phyloP scores from a whole-genome alignment of 2,113 vertebrate genomes.

The Brachyhypopomus occidentalis region DNA sequence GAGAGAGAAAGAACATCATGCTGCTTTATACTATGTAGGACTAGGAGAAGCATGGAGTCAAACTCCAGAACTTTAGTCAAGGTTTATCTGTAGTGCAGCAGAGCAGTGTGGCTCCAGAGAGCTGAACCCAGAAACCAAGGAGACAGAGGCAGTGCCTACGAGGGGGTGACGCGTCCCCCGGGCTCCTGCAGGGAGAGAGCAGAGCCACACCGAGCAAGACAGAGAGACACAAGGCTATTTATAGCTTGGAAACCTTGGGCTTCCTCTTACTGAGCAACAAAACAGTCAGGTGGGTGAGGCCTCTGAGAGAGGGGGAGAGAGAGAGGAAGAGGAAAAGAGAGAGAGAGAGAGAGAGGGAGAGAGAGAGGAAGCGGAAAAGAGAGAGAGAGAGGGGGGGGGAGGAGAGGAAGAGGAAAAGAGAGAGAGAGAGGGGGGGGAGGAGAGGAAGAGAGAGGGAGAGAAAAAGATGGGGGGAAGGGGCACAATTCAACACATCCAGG shows the following conservation, averaged over 20 bases:
- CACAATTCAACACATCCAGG: background rate
- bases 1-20: background rate
- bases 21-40: conserved; percentile 27
- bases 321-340: background rate
- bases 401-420: background rate
- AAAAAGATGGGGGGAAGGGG: background rate
- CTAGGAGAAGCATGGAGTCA: conserved; percentile 18
- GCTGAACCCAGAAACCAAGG: conserved; percentile 8
- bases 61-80: conserved; percentile 31
- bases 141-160: conserved; percentile 26
- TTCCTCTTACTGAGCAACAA: conserved; percentile 51
- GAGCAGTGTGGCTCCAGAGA: conserved; percentile 17
- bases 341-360: background rate
- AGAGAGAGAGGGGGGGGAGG: background rate
- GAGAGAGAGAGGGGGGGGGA: background rate
- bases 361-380: too few species aligned
- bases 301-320: background rate
- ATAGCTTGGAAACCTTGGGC: conserved; percentile 40
- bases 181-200: background rate
- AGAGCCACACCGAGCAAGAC: conserved; percentile 17
- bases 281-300: conserved; percentile 41
- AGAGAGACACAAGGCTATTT: conserved; percentile 45
- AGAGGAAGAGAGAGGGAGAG: background rate
- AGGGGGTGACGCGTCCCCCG: conserved; percentile 32
- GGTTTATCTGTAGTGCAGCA: conserved; percentile 43